These are phyloP conservation scores for Pangasius macronema DNA, from an alignment of 2,797 vertebrate genomes.

Conservation along the genomic window DNA sequence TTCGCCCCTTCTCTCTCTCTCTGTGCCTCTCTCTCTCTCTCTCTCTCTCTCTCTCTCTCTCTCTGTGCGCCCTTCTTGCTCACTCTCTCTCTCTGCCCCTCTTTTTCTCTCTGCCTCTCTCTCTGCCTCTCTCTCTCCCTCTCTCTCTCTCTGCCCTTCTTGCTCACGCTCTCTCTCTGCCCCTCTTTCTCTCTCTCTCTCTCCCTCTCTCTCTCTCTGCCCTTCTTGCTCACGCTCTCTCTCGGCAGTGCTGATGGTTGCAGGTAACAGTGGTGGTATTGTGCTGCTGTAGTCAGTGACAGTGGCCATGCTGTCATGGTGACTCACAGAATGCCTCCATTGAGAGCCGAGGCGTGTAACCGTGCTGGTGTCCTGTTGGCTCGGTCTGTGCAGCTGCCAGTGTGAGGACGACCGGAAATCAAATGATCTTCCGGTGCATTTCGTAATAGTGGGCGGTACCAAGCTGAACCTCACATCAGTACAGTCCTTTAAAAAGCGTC, in stretches of 20 bases:
- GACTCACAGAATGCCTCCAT: conserved; percentile 48
- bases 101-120: neutral
- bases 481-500: neutral
- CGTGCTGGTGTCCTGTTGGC: conserved; percentile 28
- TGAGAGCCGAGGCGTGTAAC: conserved; percentile 41
- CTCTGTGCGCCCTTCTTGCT: too few species aligned
- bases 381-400: conserved; percentile 38
- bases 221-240: neutral
- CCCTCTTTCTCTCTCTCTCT: too few species aligned
- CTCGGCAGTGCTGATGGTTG: conserved; percentile 19
- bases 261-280: conserved; percentile 52
- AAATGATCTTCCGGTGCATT: neutral
- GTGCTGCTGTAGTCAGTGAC: conserved; percentile 49
- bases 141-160: too few species aligned
- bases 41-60: neutral
- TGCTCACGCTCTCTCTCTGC: neutral
- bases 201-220: neutral
- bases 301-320: conserved; percentile 50
- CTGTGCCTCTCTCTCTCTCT: neutral
- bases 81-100: neutral
- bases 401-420: conserved; percentile 7
- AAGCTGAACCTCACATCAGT: neutral
- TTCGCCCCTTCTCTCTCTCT: neutral
- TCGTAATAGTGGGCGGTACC: too few species aligned
- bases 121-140: neutral